A percentile compares a stretch with the other conserved stretches of the same genome.
phyloP scores from a whole-genome alignment of 2,888 invertebrate genomes.

The Luperina testacea region DNA sequence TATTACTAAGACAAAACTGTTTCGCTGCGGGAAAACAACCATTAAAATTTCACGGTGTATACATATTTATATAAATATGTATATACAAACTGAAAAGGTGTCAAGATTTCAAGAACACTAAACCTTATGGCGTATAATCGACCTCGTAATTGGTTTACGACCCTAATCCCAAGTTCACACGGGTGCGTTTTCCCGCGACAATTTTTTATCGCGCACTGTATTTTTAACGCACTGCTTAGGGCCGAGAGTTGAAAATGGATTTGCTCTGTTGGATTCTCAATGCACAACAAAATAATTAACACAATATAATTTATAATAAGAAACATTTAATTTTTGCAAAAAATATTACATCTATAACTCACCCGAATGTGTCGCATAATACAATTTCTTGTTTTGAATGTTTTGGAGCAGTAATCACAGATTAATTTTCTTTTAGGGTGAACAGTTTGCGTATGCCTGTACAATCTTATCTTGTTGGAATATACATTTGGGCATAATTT shows the following conservation, averaged over 20 bases:
- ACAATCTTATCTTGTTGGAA: accelerated
- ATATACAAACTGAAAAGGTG: no score
- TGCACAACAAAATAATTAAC: neutral
- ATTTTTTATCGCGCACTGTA: neutral
- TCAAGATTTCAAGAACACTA: no score
- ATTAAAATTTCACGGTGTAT: no score
- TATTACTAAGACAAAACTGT: no score
- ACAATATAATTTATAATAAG: neutral
- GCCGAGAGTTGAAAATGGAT: no score
- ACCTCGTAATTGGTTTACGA: neutral
- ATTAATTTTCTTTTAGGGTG: neutral
- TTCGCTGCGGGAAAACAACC: no score
- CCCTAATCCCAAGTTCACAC: neutral
- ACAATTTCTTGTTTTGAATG: conserved; percentile 18
- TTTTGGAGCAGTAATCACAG: conserved; percentile 53
- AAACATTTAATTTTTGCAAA: neutral
- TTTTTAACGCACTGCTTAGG: neutral
- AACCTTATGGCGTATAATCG: no score
- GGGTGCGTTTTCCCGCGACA: neutral
- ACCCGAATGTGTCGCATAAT: conserved; percentile 36
- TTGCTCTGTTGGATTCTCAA: neutral
- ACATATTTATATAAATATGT: no score
- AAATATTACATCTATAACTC: conserved; percentile 11
- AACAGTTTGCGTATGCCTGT: accelerated
- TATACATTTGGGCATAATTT: conserved; percentile 22